Base-by-base conservation (phyloP, 2,113 vertebrate genomes). In the Aegithalos caudatus region DNA sequence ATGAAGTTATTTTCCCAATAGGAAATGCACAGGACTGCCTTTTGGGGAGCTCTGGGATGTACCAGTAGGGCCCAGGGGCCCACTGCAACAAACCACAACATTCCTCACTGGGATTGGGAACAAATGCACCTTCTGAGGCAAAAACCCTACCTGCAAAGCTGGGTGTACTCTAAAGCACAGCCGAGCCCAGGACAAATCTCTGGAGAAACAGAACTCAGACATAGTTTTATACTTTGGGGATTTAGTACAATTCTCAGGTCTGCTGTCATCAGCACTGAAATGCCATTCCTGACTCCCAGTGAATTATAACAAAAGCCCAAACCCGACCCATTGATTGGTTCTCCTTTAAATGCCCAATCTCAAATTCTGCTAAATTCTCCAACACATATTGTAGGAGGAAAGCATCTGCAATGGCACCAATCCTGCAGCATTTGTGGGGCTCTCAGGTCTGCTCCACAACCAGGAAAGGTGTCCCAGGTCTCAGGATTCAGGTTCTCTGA, bases 41-140 rank as follows among this genome's bases (percentile, higher is more conserved):
- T 48, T 54, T 38, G 45, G n/a, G 47, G 40, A 77, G 56, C 56
- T 56, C 71, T 62, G 47, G 29, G 40, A 61, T 27, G 7, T 4
- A 21, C 37, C 23, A 15, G 37, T 28, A 51, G 1, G 4, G 17
- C 35, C 24, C 47, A 17, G 20, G 7, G 33, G 16, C 47, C n/a
- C 2, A 1, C 37, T 6, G 6, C 21, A 64, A 31, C 37, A 35
- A 51, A 65, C 28, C 19, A 11, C 50, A 21, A 5, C 2, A 16
- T 33, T 77, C 35, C 7, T 6, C 7, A 61, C 16, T 0, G 14
- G 7, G 9, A n/a, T 0, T 25, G 25, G 78, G 42, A 72, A 45
- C 18, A 29, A 74, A 81, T 0, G 1, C 50, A 45, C n/a, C 51
- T 44, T 78, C 4, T 37, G 61, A 82, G 74, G 69, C 51, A 38